Percentiles rank a stretch among this genome's conserved stretches.
phyloP scores from a whole-genome alignment of 2,113 vertebrate genomes.

The Oreochromis niloticus region DNA sequence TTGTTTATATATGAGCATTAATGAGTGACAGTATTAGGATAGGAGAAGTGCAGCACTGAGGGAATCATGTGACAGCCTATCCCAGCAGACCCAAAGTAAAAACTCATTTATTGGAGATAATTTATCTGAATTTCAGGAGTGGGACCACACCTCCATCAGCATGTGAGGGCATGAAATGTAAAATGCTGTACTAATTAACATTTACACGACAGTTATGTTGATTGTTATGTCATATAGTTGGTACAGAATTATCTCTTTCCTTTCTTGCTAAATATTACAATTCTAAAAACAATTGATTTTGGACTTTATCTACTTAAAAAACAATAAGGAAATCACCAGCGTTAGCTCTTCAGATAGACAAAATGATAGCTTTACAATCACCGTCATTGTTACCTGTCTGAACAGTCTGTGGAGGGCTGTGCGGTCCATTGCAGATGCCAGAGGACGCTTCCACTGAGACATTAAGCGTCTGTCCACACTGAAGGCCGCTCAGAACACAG shows the following conservation, averaged over 20 bases:
- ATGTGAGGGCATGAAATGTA: background rate
- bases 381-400: slow-evolving; percentile 33
- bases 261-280: background rate
- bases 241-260: background rate
- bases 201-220: background rate
- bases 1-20: background rate
- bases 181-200: background rate
- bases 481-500: slow-evolving; percentile 54
- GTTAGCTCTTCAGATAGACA: background rate
- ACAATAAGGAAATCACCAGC: background rate
- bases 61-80: background rate
- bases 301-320: background rate
- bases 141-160: background rate
- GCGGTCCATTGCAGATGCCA: slow-evolving; percentile 39
- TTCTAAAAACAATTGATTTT: background rate
- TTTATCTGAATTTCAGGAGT: background rate
- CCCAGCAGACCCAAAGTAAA: background rate
- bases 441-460: slow-evolving; percentile 48
- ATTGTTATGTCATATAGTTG: background rate
- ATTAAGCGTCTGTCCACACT: slow-evolving; percentile 59
- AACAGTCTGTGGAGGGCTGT: slow-evolving; percentile 13
- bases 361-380: background rate
- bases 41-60: background rate
- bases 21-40: background rate
- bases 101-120: background rate